Percentiles rank a stretch among this genome's conserved stretches.
Evolutionary conservation across 2,113 vertebrate genomes (phyloP).

Genomic region (Monopterus albus): DNA sequence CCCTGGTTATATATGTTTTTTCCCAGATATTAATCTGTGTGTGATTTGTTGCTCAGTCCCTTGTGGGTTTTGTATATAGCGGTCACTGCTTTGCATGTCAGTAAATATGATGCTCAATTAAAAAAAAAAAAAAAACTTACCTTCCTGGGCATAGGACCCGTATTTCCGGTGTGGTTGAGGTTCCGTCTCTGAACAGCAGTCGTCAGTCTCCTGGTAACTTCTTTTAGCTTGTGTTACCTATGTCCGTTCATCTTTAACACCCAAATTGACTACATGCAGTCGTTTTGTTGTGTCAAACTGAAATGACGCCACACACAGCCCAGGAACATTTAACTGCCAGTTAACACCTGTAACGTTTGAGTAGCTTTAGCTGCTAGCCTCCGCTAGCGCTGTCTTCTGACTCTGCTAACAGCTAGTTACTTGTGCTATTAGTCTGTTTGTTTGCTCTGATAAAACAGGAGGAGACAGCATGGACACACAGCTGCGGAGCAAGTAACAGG

Average conservation of each 20-base stretch:
- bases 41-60: no score
- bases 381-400: slow-evolving; percentile 2
- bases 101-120: no score
- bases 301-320: not conserved
- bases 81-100: no score
- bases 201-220: no score
- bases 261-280: not conserved
- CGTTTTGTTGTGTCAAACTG: not conserved
- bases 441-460: slow-evolving; percentile 16
- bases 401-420: slow-evolving; percentile 16
- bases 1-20: no score
- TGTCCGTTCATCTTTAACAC: not conserved
- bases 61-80: no score
- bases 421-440: no score
- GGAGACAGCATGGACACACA: slow-evolving; percentile 23
- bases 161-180: no score
- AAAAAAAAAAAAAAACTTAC: no score
- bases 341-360: not conserved
- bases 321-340: not conserved
- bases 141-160: no score
- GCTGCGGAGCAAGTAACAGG: slow-evolving; percentile 17
- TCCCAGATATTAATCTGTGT: no score
- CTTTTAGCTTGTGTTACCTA: not conserved
- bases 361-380: not conserved
- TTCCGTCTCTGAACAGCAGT: no score